Conservation (phyloP, 2,888 invertebrate species). For the Tubulanus polymorphus region DNA sequence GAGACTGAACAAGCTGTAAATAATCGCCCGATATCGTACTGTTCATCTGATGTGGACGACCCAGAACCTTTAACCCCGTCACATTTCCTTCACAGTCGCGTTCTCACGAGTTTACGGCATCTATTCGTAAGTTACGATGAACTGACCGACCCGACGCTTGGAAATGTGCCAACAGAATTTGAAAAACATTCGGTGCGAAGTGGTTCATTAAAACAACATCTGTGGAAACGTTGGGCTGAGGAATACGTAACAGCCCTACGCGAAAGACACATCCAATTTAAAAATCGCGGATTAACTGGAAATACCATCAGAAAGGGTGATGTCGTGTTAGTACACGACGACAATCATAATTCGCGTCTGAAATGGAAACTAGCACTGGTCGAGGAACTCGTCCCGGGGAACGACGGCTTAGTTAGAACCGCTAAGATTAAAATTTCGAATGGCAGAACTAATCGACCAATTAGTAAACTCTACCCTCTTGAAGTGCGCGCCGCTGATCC, state of each 20-base stretch:
- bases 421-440: constrained; percentile 11
- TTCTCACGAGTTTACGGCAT: constrained; percentile 1
- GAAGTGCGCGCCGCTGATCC: no score
- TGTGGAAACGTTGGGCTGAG: constrained; percentile 12
- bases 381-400: constrained; percentile 2
- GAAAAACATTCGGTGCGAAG: not conserved
- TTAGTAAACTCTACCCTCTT: no score
- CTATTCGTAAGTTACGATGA: not conserved
- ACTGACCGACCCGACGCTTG: not conserved
- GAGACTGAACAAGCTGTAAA: constrained; percentile 1
- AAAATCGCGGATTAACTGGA: not conserved
- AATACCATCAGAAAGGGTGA: not conserved
- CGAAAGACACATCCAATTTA: not conserved
- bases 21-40: not conserved
- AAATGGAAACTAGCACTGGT: not conserved
- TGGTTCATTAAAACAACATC: constrained; percentile 7
- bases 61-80: not conserved
- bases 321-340: not conserved
- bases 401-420: constrained; percentile 10
- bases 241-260: constrained; percentile 4
- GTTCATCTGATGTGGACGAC: constrained; percentile 8
- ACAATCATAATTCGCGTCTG: not conserved
- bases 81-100: not conserved
- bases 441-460: no score
- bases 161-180: no score